Base-by-base conservation (phyloP, 2,113 vertebrate species). In the Nestor notabilis region DNA sequence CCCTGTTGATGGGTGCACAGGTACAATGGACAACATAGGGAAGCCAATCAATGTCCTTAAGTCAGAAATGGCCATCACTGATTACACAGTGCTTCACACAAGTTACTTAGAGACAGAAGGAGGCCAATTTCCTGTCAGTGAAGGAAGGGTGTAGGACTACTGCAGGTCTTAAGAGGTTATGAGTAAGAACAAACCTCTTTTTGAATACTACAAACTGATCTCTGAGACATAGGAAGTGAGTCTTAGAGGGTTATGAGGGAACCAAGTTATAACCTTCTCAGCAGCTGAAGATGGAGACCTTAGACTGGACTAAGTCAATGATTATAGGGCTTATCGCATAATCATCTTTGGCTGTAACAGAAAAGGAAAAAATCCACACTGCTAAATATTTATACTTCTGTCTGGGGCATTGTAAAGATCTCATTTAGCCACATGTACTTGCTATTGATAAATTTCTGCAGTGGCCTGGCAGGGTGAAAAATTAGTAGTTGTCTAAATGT, bases 21-120 rank as follows among this genome's bases (percentile, higher is more conserved):
- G 6, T 17, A 43, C 0, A 5, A 31, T 0, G 1, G 33, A 17
- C 17, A 27, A 9, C 49, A 64, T 15, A 27, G 3, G 3, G 17
- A 71, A 64, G 33, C 12, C 5, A 37, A 61, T 43, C 17, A 64
- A 87, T 2, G 1, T 25, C 41, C 8, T 0, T 11, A 43, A 60
- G 17, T 29, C 33, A 65, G 9, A 33, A 58, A 13, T 24, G 28
- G 17, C 16, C 10, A 3, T 12, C 2, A 1, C n/a, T 76, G 58
- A 33, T 27, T 60, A 27, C 10, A 9, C 1, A 55, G 28, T 5
- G 11, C 47, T 83, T 72, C 33, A 79, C 17, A 23, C 11, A 55
- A 43, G 2, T 49, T 47, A 23, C 0, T 37, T 4, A 3, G 7
- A 23, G 14, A 16, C 8, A 52, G 21, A 63, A 91, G 64, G 7